Evolutionary conservation across 1,140 invertebrate genomes (phyloP).

Genomic region (Diorhabda carinulata): DNA sequence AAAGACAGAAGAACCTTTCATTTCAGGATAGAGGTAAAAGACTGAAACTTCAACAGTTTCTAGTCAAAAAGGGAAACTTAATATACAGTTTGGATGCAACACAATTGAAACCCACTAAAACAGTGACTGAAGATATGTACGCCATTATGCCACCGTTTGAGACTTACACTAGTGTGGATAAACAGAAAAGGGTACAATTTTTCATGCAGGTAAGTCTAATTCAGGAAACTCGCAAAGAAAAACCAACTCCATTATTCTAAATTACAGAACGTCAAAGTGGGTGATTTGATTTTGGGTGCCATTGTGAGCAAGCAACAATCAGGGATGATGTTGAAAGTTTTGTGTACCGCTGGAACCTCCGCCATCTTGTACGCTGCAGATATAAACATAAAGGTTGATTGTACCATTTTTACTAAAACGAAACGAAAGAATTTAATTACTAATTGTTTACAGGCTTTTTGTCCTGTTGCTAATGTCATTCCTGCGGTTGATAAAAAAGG

Average conservation of each 20-base stretch:
- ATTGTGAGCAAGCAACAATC: slow-evolving; percentile 68
- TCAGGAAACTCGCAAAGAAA: too few species aligned
- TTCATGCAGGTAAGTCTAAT: slow-evolving; percentile 68
- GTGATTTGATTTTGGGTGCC: slow-evolving; percentile 78
- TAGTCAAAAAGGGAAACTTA: slow-evolving; percentile 70
- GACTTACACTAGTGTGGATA: slow-evolving; percentile 71
- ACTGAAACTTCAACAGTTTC: slow-evolving; percentile 78
- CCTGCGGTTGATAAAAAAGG: slow-evolving; percentile 77
- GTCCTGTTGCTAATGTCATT: slow-evolving; percentile 66
- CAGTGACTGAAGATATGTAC: slow-evolving; percentile 62
- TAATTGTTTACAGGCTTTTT: slow-evolving; percentile 56
- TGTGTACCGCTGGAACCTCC: slow-evolving; percentile 68
- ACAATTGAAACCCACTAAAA: slow-evolving; percentile 40
- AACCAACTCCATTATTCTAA: background rate
- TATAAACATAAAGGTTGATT: slow-evolving; percentile 72
- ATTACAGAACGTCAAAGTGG: slow-evolving; percentile 69
- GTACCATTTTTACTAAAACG: too few species aligned
- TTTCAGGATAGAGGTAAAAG: slow-evolving; percentile 79
- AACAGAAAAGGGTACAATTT: slow-evolving; percentile 65
- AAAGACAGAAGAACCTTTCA: slow-evolving; percentile 68
- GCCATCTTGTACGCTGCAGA: slow-evolving; percentile 76
- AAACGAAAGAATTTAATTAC: background rate
- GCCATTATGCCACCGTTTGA: slow-evolving; percentile 83
- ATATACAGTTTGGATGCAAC: slow-evolving; percentile 54
- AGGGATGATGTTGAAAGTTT: slow-evolving; percentile 74